Base-by-base conservation (phyloP, 2,113 vertebrate genomes). In the Lamprologus tigripictilis region DNA sequence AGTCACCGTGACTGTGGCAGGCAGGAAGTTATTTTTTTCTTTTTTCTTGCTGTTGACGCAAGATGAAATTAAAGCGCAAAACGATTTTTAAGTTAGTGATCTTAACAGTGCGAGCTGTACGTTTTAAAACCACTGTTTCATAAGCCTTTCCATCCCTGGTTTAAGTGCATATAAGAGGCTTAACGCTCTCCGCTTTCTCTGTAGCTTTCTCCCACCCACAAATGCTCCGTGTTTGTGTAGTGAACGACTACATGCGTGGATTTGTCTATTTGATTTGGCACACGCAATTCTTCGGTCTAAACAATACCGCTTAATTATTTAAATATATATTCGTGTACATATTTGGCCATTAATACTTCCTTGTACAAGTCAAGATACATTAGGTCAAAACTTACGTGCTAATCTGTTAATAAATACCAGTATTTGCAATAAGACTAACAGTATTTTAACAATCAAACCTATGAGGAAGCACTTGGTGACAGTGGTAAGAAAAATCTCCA, bases 121-220 rank as follows among this genome's bases (percentile, higher is more conserved):
- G 87, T 66, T 94, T 80, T 83, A 88, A 93, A 92, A 76, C 85
- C 71, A 87, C 47, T 84, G 89, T 66, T 89, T 86, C 79, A 79
- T 94, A 92, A 95, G 88, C 91, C 91, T 57, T 90, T 85, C 86
- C 91, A 85, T 93, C 85, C 81, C 79, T 73, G 17, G 85, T 95
- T 78, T 90, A 92, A 92, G 90, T 57, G 88, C 92, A 92, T 87
- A 81, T 94, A 96, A 95, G 93, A 95, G 92, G 96, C 94, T 96
- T 96, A 96, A 81, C 61, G 81, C 90, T 93, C 91, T 93, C 93
- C 90, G 92, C 87, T 94, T 89, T 91, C 86, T 87, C 86, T 87
- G 19, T 28, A 23, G 88, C 88, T 68, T 76, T 28, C 78, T 73
- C 79, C 78, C 90, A 73, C 81, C 53, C 88, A 81, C 84, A 79